phyloP scores from a whole-genome alignment of 2,113 vertebrate genomes.

The Nyctibius bracteatus region DNA sequence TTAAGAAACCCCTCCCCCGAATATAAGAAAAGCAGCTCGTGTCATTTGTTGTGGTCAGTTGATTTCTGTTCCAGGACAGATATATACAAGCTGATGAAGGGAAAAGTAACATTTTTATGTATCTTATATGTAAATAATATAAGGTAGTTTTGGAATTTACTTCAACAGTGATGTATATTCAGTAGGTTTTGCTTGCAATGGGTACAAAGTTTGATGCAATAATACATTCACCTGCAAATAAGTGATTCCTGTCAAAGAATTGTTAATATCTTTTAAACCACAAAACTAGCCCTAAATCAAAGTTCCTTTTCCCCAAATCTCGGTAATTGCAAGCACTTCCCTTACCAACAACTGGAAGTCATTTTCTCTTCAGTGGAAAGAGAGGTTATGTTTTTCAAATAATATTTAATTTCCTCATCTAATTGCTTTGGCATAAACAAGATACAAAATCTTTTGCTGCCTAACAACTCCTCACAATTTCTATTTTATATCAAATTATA shows the following conservation, averaged over 20 bases:
- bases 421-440: slow-evolving; percentile 65
- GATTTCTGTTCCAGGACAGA: not conserved
- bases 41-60: not conserved
- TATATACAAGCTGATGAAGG: not conserved
- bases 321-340: not conserved
- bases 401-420: slow-evolving; percentile 55
- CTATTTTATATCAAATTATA: slow-evolving; percentile 58
- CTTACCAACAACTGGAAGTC: not conserved
- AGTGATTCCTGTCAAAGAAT: not conserved
- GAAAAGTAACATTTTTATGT: not conserved
- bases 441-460: slow-evolving; percentile 53
- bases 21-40: not conserved
- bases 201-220: not conserved
- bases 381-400: slow-evolving; percentile 43
- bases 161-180: not conserved
- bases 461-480: slow-evolving; percentile 49
- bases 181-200: not conserved
- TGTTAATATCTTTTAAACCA: not conserved
- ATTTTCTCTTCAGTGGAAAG: slow-evolving; percentile 16
- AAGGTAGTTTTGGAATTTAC: not conserved
- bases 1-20: not conserved
- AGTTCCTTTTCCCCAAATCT: not conserved
- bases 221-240: not conserved
- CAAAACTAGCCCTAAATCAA: not conserved
- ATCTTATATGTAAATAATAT: not conserved